These are phyloP conservation scores for Aphelenchoides fujianensis DNA, from an alignment of 1,140 invertebrate genomes.

Conservation along the genomic window DNA sequence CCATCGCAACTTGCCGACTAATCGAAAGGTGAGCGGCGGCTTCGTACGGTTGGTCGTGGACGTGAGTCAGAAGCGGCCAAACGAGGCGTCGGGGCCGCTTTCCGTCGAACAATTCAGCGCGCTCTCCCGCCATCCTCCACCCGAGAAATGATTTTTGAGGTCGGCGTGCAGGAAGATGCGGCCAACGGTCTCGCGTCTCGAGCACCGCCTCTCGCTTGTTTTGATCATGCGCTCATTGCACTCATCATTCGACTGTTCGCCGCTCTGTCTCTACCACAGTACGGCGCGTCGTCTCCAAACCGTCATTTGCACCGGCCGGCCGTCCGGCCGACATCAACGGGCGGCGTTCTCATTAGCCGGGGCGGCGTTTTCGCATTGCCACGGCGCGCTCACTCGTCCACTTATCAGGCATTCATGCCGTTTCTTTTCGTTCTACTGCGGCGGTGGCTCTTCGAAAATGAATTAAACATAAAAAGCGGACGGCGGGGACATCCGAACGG, in stretches of 20 bases:
- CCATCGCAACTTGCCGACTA: not conserved
- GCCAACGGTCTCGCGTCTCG: too few species aligned
- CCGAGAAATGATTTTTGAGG: too few species aligned
- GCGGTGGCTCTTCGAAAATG: not conserved
- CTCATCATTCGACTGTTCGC: not conserved
- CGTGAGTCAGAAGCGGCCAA: not conserved
- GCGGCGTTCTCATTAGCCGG: not conserved
- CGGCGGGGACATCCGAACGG: slow-evolving; percentile 1
- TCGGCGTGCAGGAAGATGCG: too few species aligned
- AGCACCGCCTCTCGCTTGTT: too few species aligned
- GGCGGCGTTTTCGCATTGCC: not conserved
- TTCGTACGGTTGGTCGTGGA: not conserved
- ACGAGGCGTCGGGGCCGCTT: not conserved
- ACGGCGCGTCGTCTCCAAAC: not conserved
- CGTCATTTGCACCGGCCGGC: not conserved
- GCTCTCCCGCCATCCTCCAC: too few species aligned
- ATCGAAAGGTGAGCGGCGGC: not conserved
- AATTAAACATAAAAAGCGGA: slow-evolving; percentile 6
- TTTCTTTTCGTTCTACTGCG: not conserved
- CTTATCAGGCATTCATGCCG: not conserved
- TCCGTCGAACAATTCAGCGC: slow-evolving; percentile 1
- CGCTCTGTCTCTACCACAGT: not conserved
- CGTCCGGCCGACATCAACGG: too few species aligned
- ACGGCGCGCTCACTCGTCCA: not conserved
- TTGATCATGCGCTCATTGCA: too few species aligned